phyloP scores from a whole-genome alignment of 2,113 vertebrate species.

The Numenius arquata region DNA sequence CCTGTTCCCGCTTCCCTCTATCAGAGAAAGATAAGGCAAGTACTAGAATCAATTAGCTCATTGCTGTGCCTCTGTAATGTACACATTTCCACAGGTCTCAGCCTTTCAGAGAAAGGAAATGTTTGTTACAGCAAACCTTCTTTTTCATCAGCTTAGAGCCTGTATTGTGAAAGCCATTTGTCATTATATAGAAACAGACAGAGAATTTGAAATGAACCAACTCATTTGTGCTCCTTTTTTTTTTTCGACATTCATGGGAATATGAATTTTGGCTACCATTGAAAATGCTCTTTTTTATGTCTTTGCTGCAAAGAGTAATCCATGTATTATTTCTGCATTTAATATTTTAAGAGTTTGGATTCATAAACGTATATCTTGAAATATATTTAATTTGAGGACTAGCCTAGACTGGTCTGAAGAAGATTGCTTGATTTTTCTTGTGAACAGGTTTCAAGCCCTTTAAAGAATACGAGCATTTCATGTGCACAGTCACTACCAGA shows the following conservation, averaged over 20 bases:
- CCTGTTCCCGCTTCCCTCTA: neutral
- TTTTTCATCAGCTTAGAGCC: neutral
- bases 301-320: neutral
- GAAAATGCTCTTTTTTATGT: neutral
- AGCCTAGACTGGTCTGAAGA: neutral
- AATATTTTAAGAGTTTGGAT: neutral
- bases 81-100: neutral
- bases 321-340: neutral
- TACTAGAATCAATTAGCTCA: neutral
- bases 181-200: neutral
- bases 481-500: neutral
- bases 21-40: neutral
- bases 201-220: neutral
- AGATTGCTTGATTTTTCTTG: neutral
- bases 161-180: neutral
- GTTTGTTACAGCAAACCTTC: neutral
- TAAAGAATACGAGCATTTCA: neutral
- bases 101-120: neutral
- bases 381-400: neutral
- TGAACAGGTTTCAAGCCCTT: neutral
- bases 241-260: neutral
- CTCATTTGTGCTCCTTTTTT: neutral
- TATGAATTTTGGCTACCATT: neutral
- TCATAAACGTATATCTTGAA: neutral
- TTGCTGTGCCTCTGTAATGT: neutral